Evolutionary conservation across 2,888 invertebrate genomes (phyloP), one percentile per base, ranked within the genome.

Genomic region (Chymomyza caudatula): DNA sequence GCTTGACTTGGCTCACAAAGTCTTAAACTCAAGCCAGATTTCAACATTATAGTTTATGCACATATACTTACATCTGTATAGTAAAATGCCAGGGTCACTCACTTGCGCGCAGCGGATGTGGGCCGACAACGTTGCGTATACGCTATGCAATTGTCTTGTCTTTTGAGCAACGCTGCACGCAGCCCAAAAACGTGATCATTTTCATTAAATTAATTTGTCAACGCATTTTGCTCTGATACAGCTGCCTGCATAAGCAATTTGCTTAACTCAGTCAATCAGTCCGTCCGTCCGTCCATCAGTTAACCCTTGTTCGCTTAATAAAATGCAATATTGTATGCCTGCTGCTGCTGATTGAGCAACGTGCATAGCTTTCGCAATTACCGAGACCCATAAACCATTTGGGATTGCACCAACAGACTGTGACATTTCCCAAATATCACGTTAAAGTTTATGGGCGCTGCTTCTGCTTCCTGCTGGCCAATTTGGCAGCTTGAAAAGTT

Each of bases 171-270:
- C 56, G 69, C 76, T 74, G 84, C 82, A 79, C 70, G 77, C 81
- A 83, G 69, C 74, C 71, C 70, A 63, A 70, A 73, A 74, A 80
- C 83, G 82, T 82, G 82, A 83, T 63, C 75, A 78, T 84, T 81
- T 78, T 84, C 67, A 66, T 63, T 65, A 76, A 77, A 56, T 62
- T 47, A 29, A 60, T 74, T 69, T 67, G 66, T 47, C 51, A 22
- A 13, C 29, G 29, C 29, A 37, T 37, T 37, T 37, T 37, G 11
- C 29, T 37, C 11, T 37, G 29, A 37, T 37, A 15, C 47, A 20
- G 15, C 62, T 71, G 83, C 83, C 80, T 79, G 78, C 78, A 80
- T 83, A 79, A 77, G 75, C 83, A 80, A 79, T 79, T 83, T 71
- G 77, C 42, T 62, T 37, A 37, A 37, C 29, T 37, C 11, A 37